Base-by-base conservation (phyloP, 1,140 invertebrate genomes). In the Prorops nasuta region DNA sequence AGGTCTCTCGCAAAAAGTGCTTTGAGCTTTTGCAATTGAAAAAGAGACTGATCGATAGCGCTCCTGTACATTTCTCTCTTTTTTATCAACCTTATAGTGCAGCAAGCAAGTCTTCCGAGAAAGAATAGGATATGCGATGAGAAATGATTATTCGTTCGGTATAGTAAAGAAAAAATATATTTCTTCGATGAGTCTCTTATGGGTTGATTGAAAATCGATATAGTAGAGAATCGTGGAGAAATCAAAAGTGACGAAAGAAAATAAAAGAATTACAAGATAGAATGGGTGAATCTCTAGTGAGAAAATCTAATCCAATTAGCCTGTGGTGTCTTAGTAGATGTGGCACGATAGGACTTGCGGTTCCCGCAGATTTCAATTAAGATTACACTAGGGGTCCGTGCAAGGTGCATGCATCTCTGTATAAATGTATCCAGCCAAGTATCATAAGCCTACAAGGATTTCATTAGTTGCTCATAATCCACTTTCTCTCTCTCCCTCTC, bases 301-400 rank as follows among this genome's bases (percentile, higher is more conserved):
- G 52, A 65, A 53, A 61, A 58, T 66, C 58, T 64, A 64, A 64
- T 67, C 49, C 49, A 72, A 68, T 72, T 65, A 72, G 65, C 48
- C 59, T 64, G 60, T 61, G 38, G 48, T 41, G 52, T 58, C 46
- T n/a, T 55, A 41, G 41, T 56, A 46, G 52, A 54, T 60, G 61
- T 45, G 45, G 54, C 54, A 56, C 42, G 24, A 43, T 56, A 51
- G 45, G 58, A 63, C 63, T 59, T 57, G 59, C 44, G 54, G 55
- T 35, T 43, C 20, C 46, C 47, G 48, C 61, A 67, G 63, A 72
- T 70, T 70, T 67, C 64, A 69, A 72, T 71, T 70, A 67, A 69
- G 63, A 71, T 68, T 60, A 55, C 55, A 44, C 55, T 50, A 57
- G 48, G 49, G 31, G 49, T 49, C 51, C 57, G 49, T 51, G 49